Conservation (phyloP, 2,113 vertebrate species). For the Microtus ochrogaster region DNA sequence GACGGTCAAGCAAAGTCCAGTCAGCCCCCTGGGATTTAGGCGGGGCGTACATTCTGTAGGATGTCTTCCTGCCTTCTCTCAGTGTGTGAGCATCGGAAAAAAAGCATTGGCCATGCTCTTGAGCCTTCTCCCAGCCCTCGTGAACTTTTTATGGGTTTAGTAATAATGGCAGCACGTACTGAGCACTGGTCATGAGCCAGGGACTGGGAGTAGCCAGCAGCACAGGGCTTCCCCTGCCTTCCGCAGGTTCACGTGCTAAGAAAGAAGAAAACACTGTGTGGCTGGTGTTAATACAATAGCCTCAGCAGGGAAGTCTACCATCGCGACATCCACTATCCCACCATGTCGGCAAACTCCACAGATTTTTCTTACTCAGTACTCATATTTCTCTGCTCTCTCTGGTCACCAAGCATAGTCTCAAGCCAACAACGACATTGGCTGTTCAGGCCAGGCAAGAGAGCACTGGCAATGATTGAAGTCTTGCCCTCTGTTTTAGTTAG, state of each 20-base stretch:
- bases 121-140: neutral
- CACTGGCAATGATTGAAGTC: accelerated
- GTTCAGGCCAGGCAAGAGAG: neutral
- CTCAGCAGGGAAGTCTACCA: neutral
- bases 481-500: no score
- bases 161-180: neutral
- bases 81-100: accelerated
- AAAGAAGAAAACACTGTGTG: neutral
- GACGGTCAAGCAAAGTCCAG: neutral
- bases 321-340: neutral
- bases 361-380: neutral
- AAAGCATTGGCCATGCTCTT: neutral
- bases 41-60: neutral
- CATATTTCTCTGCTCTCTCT: neutral
- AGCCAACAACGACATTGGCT: neutral
- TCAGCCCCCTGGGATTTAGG: neutral
- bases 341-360: neutral
- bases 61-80: neutral
- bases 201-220: neutral
- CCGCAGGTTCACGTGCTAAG: neutral
- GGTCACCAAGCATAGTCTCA: neutral
- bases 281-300: neutral
- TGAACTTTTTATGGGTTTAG: neutral
- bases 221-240: neutral
- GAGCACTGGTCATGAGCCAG: neutral